Evolutionary conservation across 2,797 vertebrate species (phyloP).

Genomic region (Dallia pectoralis): DNA sequence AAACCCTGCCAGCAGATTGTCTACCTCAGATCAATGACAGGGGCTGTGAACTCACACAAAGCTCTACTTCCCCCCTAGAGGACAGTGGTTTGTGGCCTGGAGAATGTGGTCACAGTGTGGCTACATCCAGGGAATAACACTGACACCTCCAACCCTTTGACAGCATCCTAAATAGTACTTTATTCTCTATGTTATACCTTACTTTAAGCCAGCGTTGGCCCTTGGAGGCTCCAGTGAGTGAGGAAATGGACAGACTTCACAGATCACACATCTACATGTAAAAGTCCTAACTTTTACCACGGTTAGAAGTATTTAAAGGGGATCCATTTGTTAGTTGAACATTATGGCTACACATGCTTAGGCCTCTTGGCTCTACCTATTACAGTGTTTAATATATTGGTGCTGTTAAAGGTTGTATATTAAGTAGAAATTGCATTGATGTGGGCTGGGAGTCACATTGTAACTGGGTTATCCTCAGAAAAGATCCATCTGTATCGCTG

Average conservation of each 20-base stretch:
- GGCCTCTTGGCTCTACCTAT: background rate
- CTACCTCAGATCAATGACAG: conserved; percentile 1
- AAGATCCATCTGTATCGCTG: too few relatives aligned
- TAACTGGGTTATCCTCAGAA: background rate
- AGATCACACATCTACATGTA: background rate
- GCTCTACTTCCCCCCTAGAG: conserved; percentile 5
- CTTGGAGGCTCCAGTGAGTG: background rate
- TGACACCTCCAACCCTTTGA: too few relatives aligned
- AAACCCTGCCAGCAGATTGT: background rate
- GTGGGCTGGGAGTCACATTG: background rate
- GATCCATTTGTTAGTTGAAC: background rate
- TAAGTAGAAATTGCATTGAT: background rate
- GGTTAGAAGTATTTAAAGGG: background rate
- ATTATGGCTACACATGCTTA: background rate
- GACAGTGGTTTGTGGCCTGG: conserved; percentile 25
- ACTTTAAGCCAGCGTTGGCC: background rate
- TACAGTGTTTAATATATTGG: background rate
- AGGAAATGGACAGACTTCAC: background rate
- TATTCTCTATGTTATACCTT: background rate
- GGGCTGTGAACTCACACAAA: background rate
- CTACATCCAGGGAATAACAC: background rate
- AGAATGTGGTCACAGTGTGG: conserved; percentile 12
- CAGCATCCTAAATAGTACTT: background rate
- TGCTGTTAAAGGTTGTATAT: background rate
- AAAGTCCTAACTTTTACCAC: background rate